Evolutionary conservation across 2,797 vertebrate species (phyloP).

Genomic region (Sarcophilus harrisii): DNA sequence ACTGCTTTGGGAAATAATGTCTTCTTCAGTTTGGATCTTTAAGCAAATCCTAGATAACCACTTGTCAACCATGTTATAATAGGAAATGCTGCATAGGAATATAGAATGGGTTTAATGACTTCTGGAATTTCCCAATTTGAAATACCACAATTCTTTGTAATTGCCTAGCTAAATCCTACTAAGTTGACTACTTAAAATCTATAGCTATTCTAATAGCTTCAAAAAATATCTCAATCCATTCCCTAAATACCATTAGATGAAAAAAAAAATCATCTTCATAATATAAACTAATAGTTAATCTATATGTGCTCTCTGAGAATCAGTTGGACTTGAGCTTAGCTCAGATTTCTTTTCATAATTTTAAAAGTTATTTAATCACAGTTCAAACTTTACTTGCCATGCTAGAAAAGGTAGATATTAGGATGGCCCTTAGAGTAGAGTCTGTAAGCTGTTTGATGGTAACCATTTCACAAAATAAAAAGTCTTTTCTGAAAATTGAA

Average conservation of each 20-base stretch:
- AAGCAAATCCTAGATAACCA: background rate
- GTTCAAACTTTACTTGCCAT: background rate
- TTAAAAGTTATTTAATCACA: background rate
- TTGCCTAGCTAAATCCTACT: background rate
- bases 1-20: background rate
- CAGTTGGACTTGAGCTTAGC: background rate
- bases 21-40: background rate
- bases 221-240: background rate
- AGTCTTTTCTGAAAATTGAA: background rate
- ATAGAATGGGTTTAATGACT: background rate
- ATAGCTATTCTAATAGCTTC: background rate
- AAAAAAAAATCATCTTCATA: background rate
- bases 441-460: background rate
- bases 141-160: background rate
- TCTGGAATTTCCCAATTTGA: background rate
- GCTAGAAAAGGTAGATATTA: background rate
- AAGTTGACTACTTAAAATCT: background rate
- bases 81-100: background rate
- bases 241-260: background rate
- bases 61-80: background rate
- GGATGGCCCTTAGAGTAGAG: background rate
- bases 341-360: constrained; percentile 21
- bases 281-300: background rate
- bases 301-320: background rate
- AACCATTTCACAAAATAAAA: background rate